These are phyloP conservation scores for Helobdella robusta DNA, from an alignment of 2,888 invertebrate species.

Conservation along the genomic window DNA sequence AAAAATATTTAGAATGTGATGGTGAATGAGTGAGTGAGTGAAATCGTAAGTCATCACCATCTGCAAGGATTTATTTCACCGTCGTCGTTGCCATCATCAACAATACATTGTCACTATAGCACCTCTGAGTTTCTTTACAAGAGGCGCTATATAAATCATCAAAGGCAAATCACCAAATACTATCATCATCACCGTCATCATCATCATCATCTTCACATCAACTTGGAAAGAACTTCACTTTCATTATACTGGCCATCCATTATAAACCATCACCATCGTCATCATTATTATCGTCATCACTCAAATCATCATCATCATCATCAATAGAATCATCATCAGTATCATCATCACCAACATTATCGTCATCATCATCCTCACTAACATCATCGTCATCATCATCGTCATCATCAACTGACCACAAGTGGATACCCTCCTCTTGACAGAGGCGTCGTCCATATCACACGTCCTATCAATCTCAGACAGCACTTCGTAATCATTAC, in stretches of 20 bases:
- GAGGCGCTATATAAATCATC: too few relatives aligned
- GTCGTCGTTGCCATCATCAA: too few relatives aligned
- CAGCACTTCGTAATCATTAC: neutral
- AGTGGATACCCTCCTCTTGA: conserved; percentile 9
- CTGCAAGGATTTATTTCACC: too few relatives aligned
- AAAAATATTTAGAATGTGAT: too few relatives aligned
- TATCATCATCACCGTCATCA: too few relatives aligned
- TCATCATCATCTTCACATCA: neutral
- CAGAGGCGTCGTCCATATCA: neutral
- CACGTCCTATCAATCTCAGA: neutral
- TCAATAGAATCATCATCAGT: neutral
- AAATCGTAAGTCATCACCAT: too few relatives aligned
- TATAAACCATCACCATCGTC: too few relatives aligned
- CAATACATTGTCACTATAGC: too few relatives aligned
- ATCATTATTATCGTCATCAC: neutral
- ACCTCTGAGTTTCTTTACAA: too few relatives aligned
- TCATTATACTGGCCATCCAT: too few relatives aligned
- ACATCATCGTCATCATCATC: conserved; percentile 4
- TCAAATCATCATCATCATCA: neutral
- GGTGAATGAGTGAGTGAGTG: too few relatives aligned
- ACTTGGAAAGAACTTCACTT: neutral
- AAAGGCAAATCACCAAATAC: too few relatives aligned
- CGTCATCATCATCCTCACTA: neutral
- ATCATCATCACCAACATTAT: neutral
- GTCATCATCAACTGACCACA: conserved; percentile 8